Evolutionary conservation across 2,888 invertebrate genomes (phyloP), one percentile per base, ranked within the genome.

Genomic region (Ellobium chinense): DNA sequence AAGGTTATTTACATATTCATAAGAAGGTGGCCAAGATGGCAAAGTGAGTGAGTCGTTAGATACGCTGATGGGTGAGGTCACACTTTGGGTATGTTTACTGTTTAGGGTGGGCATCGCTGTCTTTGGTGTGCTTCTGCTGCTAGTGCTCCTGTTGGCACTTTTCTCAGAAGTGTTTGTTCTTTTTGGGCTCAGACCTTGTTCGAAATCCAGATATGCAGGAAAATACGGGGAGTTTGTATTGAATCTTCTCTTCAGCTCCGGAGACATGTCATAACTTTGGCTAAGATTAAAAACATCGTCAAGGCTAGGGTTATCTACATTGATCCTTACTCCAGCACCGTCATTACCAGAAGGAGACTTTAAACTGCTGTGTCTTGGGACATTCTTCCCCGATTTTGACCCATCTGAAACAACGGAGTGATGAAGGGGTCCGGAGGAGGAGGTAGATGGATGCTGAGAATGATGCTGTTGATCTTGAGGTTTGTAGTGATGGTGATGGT

Each of bases 151-250:
- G 18, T 46, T 46, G 18, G 18, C 46, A 12, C 9, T 29, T 9
- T 65, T 12, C 9, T 31, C 31, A 18, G 29, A 5, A 7, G 65
- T 12, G 12, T 65, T 18, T 65, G 29, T 18, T 5, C 46, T 46
- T 18, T 46, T 7, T 18, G 9, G 46, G 18, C 9, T 46, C 18
- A 12, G 9, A 46, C 46, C 7, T 46, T 46, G 46, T 46, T 46
- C 46, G 46, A 46, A 46, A 46, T 7, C 18, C 46, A 46, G 46
- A 12, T 46, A 18, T 7, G 46, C 46, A 27, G 60, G 60, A 27
- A 60, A 60, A 60, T 60, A 60, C 24, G 60, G 60, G 5, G 60
- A 60, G 60, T 60, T 60, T n/a, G 60, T 60, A 27, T 60, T 60
- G n/a, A 60, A 60, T 60, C n/a, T 27, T 60, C 60, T 60, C 60